Evolutionary conservation across 2,797 vertebrate genomes (phyloP), one percentile per base, ranked within the genome.

Genomic region (Neosilurus hyrtlii): DNA sequence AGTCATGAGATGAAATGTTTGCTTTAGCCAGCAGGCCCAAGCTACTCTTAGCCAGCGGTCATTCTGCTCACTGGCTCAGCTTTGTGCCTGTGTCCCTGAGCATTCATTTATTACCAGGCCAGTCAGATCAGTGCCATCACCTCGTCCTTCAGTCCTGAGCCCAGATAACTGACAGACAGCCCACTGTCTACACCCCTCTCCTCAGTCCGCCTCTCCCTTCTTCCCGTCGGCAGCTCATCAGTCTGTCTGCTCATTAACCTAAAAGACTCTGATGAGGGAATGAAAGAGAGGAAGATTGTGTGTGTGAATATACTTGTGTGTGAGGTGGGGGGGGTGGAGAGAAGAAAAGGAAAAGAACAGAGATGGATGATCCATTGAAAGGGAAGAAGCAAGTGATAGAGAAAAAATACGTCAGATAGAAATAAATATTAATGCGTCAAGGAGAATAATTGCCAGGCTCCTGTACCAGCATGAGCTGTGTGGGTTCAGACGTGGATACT

Each of bases 231-330:
- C 87, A 83, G 88, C 88, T 88, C 86, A 84, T 88, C 86, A 88
- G 85, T 87, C 87, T 87, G 82, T 83, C 76, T 87, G 83, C 91
- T 90, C 89, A 91, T 92, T 93, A 91, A 90, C 91, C 90, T 85
- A 71, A 86, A 86, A 79, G 76, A 86, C 87, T 61, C 63, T 87
- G 89, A 92, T 91, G 88, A 85, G 84, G 89, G 86, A 89, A 86
- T 82, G 87, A 90, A 71, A 84, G 79, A 78, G 82, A 71, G 63
- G n/a, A 67, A 8, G 57, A 61, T 24, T 35, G 56, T 72, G 66
- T 6, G 15, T 5, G 66, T 30, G 5, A 16, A 57, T 7, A 16
- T 57, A 16, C 12, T 4, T 1, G 26, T 7, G n/a, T 24, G 61
- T 16, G 66, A 20, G 66, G 66, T 68, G 66, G 3, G 37, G 4